Evolutionary conservation across 2,113 vertebrate genomes (phyloP), one percentile per base, ranked within the genome.

Genomic region (Elachura formosa): DNA sequence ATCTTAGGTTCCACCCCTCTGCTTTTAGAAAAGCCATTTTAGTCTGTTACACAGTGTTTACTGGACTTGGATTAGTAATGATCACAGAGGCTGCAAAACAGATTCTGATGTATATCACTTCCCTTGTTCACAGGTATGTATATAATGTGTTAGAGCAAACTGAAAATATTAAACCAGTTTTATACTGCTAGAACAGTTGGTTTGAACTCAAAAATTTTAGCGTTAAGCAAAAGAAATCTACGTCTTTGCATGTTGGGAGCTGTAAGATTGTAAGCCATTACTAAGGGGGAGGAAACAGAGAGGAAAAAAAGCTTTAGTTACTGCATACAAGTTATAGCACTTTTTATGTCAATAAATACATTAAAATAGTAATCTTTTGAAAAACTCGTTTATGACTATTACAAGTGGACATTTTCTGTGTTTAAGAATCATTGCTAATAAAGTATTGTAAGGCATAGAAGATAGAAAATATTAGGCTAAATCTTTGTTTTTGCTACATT

Each of bases 101-200:
- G 12, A 59, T 93, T 87, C 52, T 91, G 48, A 62, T 74, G 5
- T 38, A 40, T 77, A 41, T 81, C 46, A 43, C 33, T 95, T 95
- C 73, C 51, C 48, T 56, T 87, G 25, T 89, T 94, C 48, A 77
- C 55, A 72, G 56, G 63, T 89, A 40, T 2, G 3, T 10, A 9
- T 17, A 17, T 62, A 43, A 24, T 21, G 2, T 48, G 10, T 69
- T 80, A 77, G 40, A 84, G 26, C 18, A 84, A 74, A n/a, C 61
- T 63, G 33, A 87, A 86, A 66, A 66, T 73, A 79, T 29, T 51
- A 69, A 68, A 52, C 12, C 3, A 48, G 0, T 56, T 72, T 87
- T 3, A 2, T 85, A 36, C n/a, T 72, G 20, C n/a, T 56, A 14
- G 43, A 72, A 3, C 41, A 54, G 6, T 62, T 89, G 61, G 16